Evolutionary conservation across 2,888 invertebrate genomes (phyloP).

Genomic region (Rhodophaea formosa): DNA sequence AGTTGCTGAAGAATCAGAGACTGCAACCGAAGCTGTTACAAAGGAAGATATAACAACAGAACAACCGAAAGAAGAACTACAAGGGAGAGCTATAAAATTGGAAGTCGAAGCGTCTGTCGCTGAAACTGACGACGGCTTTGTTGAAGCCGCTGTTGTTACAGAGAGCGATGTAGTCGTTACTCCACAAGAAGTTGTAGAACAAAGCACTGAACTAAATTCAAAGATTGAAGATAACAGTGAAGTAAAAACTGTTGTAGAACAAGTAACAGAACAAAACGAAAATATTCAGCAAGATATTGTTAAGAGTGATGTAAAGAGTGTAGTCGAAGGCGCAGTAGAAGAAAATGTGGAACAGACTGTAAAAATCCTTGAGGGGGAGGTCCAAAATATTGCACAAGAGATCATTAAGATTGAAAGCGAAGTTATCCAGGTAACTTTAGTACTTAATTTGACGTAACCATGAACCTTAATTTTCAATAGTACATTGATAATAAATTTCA

Average conservation of each 20-base stretch:
- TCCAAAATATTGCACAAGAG: conserved; percentile 57
- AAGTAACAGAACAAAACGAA: neutral
- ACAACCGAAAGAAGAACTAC: conserved; percentile 21
- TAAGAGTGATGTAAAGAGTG: neutral
- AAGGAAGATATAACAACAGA: conserved; percentile 25
- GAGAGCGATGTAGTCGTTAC: conserved; percentile 10
- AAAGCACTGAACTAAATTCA: conserved; percentile 10
- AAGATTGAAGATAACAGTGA: neutral
- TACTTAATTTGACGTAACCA: neutral
- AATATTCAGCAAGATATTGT: neutral
- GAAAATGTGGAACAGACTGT: conserved; percentile 23
- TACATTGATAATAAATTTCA: too few species aligned
- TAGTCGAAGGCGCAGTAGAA: neutral
- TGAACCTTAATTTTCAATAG: too few species aligned
- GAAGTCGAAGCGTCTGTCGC: conserved; percentile 26
- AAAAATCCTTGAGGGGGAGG: conserved; percentile 33
- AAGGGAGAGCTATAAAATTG: conserved; percentile 26
- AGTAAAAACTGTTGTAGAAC: neutral
- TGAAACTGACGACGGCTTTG: conserved; percentile 20
- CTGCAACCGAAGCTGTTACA: conserved; percentile 19
- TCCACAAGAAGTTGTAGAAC: conserved; percentile 1
- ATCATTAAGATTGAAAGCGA: conserved; percentile 56
- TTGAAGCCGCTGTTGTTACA: conserved; percentile 23
- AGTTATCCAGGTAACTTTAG: conserved; percentile 48
- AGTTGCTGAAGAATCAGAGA: conserved; percentile 26